A percentile compares a stretch with the other conserved stretches of the same genome.
Conservation (phyloP, 2,888 invertebrate genomes). For the Cerastis rubricosa region DNA sequence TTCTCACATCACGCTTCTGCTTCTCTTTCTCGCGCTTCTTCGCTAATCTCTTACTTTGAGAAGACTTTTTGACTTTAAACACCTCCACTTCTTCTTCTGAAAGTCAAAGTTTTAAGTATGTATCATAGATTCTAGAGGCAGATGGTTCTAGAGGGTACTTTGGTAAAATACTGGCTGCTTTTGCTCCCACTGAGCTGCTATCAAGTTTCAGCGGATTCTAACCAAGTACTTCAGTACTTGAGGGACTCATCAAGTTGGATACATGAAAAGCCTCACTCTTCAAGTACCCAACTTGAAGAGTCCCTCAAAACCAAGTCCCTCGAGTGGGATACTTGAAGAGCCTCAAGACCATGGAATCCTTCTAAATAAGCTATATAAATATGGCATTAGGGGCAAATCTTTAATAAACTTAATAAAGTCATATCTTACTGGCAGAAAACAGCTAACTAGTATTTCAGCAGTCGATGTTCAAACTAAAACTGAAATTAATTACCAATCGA, state of each 20-base stretch:
- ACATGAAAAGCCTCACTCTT: too few species aligned
- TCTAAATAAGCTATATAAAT: too few species aligned
- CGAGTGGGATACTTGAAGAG: too few species aligned
- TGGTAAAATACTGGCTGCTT: not conserved
- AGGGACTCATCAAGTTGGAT: too few species aligned
- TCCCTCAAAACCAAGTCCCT: too few species aligned
- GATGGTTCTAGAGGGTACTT: not conserved
- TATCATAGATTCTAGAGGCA: not conserved
- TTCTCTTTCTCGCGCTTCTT: slow-evolving; percentile 95
- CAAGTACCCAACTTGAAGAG: not conserved
- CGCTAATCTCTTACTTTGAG: slow-evolving; percentile 97
- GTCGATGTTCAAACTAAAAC: too few species aligned
- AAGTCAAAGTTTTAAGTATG: slow-evolving; percentile 44
- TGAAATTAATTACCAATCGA: too few species aligned
- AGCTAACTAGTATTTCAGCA: too few species aligned
- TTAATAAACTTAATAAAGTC: too few species aligned
- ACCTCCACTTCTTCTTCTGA: slow-evolving; percentile 95
- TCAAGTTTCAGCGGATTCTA: not conserved
- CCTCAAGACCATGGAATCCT: too few species aligned
- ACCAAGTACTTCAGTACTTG: not conserved
- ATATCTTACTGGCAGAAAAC: too few species aligned
- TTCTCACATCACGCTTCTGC: slow-evolving; percentile 68
- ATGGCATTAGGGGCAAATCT: too few species aligned
- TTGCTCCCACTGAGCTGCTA: not conserved
- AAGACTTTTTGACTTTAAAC: slow-evolving; percentile 98